Evolutionary conservation across 2,888 invertebrate genomes (phyloP).

Genomic region (Leptopilina drosophilae): DNA sequence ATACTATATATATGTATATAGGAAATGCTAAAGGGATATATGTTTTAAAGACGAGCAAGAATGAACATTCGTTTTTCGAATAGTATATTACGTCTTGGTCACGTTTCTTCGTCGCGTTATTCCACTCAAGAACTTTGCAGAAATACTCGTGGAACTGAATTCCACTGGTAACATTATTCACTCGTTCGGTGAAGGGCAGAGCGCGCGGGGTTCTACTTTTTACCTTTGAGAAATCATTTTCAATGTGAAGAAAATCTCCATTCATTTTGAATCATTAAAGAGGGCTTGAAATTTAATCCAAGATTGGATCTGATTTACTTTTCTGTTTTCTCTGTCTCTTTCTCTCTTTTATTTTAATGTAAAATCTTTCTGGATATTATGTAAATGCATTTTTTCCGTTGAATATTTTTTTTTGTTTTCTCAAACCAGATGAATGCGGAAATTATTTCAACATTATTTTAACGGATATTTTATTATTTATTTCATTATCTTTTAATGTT

Average conservation of each 20-base stretch:
- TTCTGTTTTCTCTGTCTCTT: not conserved
- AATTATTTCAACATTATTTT: too few relatives aligned
- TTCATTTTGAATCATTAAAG: conserved; percentile 34
- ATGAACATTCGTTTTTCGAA: conserved; percentile 47
- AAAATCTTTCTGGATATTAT: conserved; percentile 1
- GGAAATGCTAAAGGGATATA: conserved; percentile 10
- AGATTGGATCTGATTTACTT: not conserved
- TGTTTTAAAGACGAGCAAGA: conserved; percentile 48
- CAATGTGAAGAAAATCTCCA: conserved; percentile 32
- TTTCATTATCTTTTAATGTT: too few relatives aligned
- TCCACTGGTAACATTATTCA: conserved; percentile 65
- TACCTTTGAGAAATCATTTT: conserved; percentile 68
- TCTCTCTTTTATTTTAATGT: not conserved
- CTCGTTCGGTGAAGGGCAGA: conserved; percentile 55
- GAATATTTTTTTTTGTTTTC: not conserved
- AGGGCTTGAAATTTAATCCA: not conserved
- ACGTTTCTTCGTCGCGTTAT: conserved; percentile 61
- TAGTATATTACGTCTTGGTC: conserved; percentile 57
- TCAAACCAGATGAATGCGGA: not conserved
- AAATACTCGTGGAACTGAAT: conserved; percentile 47
- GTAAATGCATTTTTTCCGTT: not conserved
- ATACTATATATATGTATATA: not conserved
- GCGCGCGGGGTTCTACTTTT: conserved; percentile 46
- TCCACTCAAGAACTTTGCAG: conserved; percentile 51
- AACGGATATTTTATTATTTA: too few relatives aligned